Base-by-base conservation (phyloP, 2,888 invertebrate genomes). In the Actias luna region DNA sequence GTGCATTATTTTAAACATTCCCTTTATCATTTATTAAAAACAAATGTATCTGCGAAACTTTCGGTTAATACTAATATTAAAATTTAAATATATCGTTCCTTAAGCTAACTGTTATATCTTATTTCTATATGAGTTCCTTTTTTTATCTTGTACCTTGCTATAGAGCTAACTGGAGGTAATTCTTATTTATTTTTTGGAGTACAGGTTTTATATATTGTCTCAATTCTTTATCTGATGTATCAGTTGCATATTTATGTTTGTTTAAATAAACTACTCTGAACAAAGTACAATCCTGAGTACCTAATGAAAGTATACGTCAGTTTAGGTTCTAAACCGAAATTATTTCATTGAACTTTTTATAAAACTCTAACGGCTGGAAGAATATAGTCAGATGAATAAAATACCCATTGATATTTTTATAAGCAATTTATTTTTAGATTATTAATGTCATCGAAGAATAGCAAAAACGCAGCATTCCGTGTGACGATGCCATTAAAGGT, bases 381-480 rank as follows among this genome's bases (percentile, higher is more conserved):
- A 8, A 3, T 50, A 25, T 3, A 42, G 18, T 42, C 42, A 1
- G 2, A 42, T 42, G 42, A 42, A 42, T 25, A 14, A 55, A 29
- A 55, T 29, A 29, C n/a, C 1, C 29, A 55, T 55, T n/a, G 29
- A 29, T 16, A 29, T 29, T 55, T 8, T 55, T 29, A 55, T 16
- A 29, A n/a, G 1, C 1, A 29, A 29, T 55, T 29, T 27, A 55
- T 29, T 55, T 33, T 55, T 55, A 29, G n/a, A 55, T 29, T n/a
- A 55, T 55, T 55, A 7, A 55, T n/a, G 55, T 29, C 55, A 55
- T 27, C 27, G n/a, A 29, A 52, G 12, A 27, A n/a, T 55, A n/a
- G 29, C 55, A 55, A 55, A 29, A 55, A 55, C 55, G 7, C 29
- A 55, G 29, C 55, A 29, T 55, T 29, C 29, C 55, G 55, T 55